Evolutionary conservation across 2,888 invertebrate species (phyloP).

Genomic region (Hypselothyrea guttata): DNA sequence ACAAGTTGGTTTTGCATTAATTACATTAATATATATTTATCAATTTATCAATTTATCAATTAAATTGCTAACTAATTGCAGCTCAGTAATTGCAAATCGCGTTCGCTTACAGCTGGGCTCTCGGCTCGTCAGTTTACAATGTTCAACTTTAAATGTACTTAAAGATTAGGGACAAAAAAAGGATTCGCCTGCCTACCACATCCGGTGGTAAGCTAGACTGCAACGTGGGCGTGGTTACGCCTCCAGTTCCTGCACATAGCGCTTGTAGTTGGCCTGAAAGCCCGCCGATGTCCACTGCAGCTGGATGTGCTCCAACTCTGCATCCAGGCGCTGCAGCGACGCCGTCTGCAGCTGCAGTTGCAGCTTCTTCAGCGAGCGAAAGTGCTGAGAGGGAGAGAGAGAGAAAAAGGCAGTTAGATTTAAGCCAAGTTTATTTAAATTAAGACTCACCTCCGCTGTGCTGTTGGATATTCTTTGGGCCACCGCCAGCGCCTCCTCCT

Average conservation of each 20-base stretch:
- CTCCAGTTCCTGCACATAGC: conserved; percentile 48
- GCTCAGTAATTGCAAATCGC: too few species aligned
- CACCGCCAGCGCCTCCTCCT: conserved; percentile 88
- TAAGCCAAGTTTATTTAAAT: too few species aligned
- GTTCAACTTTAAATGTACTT: too few species aligned
- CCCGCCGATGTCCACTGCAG: conserved; percentile 80
- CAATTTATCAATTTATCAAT: too few species aligned
- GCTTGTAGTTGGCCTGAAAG: conserved; percentile 80
- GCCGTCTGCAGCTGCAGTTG: conserved; percentile 55
- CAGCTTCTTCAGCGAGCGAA: conserved; percentile 55
- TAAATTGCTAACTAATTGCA: too few species aligned
- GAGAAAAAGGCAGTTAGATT: too few species aligned
- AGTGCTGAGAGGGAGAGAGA: conserved; percentile 64
- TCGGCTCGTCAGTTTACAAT: too few species aligned
- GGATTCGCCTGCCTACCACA: conserved; percentile 25
- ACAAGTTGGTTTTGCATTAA: conserved; percentile 8
- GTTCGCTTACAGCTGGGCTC: too few species aligned
- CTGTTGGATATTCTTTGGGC: conserved; percentile 88
- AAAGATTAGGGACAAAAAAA: conserved; percentile 12
- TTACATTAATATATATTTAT: too few species aligned
- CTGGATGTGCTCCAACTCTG: conserved; percentile 78
- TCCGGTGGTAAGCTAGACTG: too few species aligned
- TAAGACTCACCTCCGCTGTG: conserved; percentile 88
- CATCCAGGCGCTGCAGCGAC: conserved; percentile 69
- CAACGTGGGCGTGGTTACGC: too few species aligned